A percentile compares a stretch with the other conserved stretches of the same genome.
Conservation (phyloP, 2,888 invertebrate genomes). For the Beris chalybata region DNA sequence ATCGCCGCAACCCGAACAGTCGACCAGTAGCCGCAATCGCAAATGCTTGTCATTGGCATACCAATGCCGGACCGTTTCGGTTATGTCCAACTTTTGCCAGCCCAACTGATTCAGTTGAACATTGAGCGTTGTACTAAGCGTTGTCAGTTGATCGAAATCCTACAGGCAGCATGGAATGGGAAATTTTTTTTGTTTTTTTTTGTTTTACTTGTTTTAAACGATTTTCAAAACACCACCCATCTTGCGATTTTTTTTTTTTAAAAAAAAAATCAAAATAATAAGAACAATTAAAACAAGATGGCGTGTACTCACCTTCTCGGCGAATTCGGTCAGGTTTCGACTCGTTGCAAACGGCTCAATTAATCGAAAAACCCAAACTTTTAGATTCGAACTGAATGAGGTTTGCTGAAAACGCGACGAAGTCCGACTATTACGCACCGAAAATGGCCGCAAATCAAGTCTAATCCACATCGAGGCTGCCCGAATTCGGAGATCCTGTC, state of each 20-base stretch:
- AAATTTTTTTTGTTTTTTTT: not conserved
- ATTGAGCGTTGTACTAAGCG: slow-evolving; percentile 60
- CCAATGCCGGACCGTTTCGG: slow-evolving; percentile 76
- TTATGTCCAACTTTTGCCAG: slow-evolving; percentile 87
- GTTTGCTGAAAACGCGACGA: not conserved
- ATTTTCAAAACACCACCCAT: too few relatives aligned
- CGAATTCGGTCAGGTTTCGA: slow-evolving; percentile 63
- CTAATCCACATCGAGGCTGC: slow-evolving; percentile 79
- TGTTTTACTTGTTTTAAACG: too few relatives aligned
- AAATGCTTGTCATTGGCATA: slow-evolving; percentile 58
- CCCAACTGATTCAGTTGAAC: slow-evolving; percentile 70
- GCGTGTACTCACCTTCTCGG: slow-evolving; percentile 60
- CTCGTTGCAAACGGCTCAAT: slow-evolving; percentile 55
- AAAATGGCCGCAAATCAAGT: slow-evolving; percentile 43
- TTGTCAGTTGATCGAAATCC: slow-evolving; percentile 64
- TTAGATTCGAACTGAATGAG: slow-evolving; percentile 58
- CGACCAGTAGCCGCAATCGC: slow-evolving; percentile 76
- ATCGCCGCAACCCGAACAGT: slow-evolving; percentile 80
- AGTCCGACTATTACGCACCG: not conserved
- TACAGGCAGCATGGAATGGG: slow-evolving; percentile 42
- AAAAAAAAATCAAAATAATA: not conserved
- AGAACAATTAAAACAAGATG: not conserved
- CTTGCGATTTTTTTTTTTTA: not conserved
- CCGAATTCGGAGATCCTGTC: slow-evolving; percentile 68
- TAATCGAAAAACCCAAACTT: slow-evolving; percentile 73